phyloP scores from a whole-genome alignment of 2,888 invertebrate species.

The Pomacea canaliculata region DNA sequence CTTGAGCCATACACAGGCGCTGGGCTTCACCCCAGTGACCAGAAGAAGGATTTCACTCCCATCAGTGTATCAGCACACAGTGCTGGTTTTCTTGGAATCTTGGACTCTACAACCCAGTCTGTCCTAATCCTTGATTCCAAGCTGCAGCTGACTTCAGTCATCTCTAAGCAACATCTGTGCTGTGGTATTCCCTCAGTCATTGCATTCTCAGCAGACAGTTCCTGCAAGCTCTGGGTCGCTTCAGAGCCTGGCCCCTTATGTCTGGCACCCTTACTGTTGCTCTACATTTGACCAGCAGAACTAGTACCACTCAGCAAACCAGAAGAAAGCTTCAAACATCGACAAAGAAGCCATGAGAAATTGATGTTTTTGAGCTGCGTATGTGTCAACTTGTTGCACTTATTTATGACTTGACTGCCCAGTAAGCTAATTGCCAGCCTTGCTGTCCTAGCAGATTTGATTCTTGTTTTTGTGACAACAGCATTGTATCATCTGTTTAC shows the following conservation, averaged over 20 bases:
- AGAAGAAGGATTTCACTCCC: slow-evolving; percentile 7
- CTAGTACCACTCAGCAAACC: too few species aligned
- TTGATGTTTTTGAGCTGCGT: too few species aligned
- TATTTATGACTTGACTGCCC: too few species aligned
- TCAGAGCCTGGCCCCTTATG: not conserved
- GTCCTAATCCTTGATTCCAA: slow-evolving; percentile 10
- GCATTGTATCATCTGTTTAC: too few species aligned
- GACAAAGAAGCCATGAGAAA: too few species aligned
- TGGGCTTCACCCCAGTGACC: not conserved
- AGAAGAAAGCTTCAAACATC: too few species aligned
- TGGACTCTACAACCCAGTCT: not conserved
- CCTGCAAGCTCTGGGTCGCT: slow-evolving; percentile 13
- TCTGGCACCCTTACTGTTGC: slow-evolving; percentile 7
- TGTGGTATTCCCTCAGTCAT: slow-evolving; percentile 8
- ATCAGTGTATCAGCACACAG: slow-evolving; percentile 7
- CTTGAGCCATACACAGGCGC: slow-evolving; percentile 8
- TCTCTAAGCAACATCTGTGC: slow-evolving; percentile 2
- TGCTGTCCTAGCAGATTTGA: too few species aligned
- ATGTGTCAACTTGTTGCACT: too few species aligned
- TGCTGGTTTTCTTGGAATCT: slow-evolving; percentile 14
- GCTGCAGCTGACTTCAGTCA: slow-evolving; percentile 5
- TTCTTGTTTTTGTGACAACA: too few species aligned
- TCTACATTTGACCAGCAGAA: not conserved
- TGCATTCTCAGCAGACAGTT: not conserved
- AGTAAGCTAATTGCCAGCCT: too few species aligned